These are phyloP conservation scores for Mimumesa dahlbomi DNA, from an alignment of 2,888 invertebrate species.

Conservation along the genomic window DNA sequence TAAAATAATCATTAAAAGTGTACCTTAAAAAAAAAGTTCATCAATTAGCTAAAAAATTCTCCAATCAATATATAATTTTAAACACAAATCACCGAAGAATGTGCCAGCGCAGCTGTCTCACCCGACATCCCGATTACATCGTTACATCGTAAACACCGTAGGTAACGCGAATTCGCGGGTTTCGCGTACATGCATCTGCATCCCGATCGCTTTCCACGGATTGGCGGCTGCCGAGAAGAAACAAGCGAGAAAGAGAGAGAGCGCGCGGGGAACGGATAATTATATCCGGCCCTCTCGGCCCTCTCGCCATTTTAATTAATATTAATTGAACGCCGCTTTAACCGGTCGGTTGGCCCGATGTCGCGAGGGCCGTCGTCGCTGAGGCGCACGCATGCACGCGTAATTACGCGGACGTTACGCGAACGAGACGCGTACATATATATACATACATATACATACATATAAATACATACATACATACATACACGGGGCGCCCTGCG, in stretches of 20 bases:
- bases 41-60: too few relatives aligned
- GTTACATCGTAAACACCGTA: too few relatives aligned
- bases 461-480: too few relatives aligned
- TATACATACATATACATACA: too few relatives aligned
- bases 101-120: too few relatives aligned
- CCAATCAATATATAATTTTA: too few relatives aligned
- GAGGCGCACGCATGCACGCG: conserved; percentile 58
- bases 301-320: conserved; percentile 73
- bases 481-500: conserved; percentile 35
- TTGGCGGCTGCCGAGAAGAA: conserved; percentile 3
- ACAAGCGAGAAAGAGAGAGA: neutral
- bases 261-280: conserved; percentile 45
- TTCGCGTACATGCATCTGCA: too few relatives aligned
- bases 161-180: too few relatives aligned
- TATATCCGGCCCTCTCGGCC: conserved; percentile 48
- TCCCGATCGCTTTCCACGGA: conserved; percentile 5
- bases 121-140: too few relatives aligned
- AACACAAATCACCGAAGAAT: too few relatives aligned
- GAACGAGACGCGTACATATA: conserved; percentile 27
- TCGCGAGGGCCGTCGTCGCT: conserved; percentile 42
- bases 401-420: conserved; percentile 62
- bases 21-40: too few relatives aligned
- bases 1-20: too few relatives aligned
- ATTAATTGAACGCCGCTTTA: conserved; percentile 74
- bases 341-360: conserved; percentile 56